Percentiles rank a stretch among this genome's conserved stretches.
Evolutionary conservation across 2,113 vertebrate genomes (phyloP).

Genomic region (Pao palembangensis): DNA sequence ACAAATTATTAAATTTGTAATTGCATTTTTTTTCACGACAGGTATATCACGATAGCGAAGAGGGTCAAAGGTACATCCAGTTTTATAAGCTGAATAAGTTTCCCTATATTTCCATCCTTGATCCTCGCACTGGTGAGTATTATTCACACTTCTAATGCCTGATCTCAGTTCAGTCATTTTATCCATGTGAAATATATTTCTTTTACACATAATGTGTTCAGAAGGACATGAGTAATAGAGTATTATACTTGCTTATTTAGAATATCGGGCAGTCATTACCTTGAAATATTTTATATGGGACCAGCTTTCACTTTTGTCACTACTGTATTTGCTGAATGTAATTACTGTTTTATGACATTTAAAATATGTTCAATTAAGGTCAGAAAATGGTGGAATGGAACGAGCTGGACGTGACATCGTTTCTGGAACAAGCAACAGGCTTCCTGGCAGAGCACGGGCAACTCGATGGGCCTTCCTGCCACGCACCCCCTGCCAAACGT

Average conservation of each 20-base stretch:
- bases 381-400: slow-evolving; percentile 99
- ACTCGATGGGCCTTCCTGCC: slow-evolving; percentile 91
- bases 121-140: slow-evolving; percentile 88
- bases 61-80: slow-evolving; percentile 97
- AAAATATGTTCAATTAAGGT: slow-evolving; percentile 67
- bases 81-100: slow-evolving; percentile 98
- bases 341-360: not conserved
- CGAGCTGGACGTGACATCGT: slow-evolving; percentile 93
- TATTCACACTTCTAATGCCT: not conserved
- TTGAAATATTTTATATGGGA: no score
- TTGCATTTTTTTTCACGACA: slow-evolving; percentile 45
- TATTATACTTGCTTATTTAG: no score
- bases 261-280: not conserved
- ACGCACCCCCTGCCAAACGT: slow-evolving; percentile 87
- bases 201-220: no score
- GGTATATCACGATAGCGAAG: slow-evolving; percentile 99
- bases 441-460: slow-evolving; percentile 96
- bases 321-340: not conserved
- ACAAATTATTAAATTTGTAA: not conserved
- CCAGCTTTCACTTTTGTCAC: no score
- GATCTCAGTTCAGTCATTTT: not conserved
- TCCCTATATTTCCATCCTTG: slow-evolving; percentile 96
- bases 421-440: slow-evolving; percentile 93
- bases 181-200: not conserved
- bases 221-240: no score